phyloP scores from a whole-genome alignment of 2,888 invertebrate genomes.

The Alviniconcha strummeri region DNA sequence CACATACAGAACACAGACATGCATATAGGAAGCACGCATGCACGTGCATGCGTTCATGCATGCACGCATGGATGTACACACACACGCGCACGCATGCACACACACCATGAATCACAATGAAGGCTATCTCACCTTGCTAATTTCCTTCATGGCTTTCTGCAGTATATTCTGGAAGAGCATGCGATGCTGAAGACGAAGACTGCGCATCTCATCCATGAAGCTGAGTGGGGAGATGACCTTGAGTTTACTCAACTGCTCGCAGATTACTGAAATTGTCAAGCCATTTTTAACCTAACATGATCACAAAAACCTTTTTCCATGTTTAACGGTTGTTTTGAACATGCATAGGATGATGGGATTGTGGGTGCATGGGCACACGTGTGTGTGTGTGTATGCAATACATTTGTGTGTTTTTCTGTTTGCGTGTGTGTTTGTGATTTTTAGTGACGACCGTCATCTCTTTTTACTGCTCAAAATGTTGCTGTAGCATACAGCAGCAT shows the following conservation, averaged over 20 bases:
- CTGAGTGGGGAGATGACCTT: conserved; percentile 62
- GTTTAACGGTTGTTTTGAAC: background rate
- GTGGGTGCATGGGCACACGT: background rate
- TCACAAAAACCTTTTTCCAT: background rate
- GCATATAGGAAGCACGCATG: too few relatives aligned
- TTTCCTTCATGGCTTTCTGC: conserved; percentile 52
- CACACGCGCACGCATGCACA: too few relatives aligned
- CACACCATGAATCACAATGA: too few relatives aligned
- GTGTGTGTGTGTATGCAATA: background rate
- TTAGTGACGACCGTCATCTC: too few relatives aligned
- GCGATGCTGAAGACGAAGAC: conserved; percentile 58
- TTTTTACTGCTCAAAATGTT: too few relatives aligned
- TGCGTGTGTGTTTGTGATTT: too few relatives aligned
- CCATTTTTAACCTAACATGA: too few relatives aligned
- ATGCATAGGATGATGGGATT: background rate
- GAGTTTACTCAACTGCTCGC: conserved; percentile 59
- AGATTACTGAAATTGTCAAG: conserved; percentile 54
- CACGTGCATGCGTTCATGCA: too few relatives aligned
- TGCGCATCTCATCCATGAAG: conserved; percentile 64
- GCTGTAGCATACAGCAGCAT: too few relatives aligned
- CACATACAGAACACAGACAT: too few relatives aligned
- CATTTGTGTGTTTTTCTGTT: too few relatives aligned
- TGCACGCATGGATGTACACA: too few relatives aligned
- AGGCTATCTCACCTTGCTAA: conserved; percentile 43
- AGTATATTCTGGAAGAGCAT: conserved; percentile 57